A percentile compares a stretch with the other conserved stretches of the same genome.
phyloP scores from a whole-genome alignment of 2,888 invertebrate species.

The Ophion obscuratus region DNA sequence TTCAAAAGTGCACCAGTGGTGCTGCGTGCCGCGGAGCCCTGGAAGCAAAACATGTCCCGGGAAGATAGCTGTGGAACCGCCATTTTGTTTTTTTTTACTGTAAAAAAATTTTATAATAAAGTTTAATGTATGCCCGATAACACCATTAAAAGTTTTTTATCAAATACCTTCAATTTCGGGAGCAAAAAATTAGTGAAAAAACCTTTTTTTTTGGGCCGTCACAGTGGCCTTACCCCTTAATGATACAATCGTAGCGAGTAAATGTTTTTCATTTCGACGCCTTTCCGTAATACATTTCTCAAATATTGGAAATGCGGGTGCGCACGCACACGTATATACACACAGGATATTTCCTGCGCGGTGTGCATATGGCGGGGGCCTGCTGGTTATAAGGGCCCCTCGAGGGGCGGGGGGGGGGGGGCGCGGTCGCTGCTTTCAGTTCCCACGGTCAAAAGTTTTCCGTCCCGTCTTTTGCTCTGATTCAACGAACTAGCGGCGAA shows the following conservation, averaged over 20 bases:
- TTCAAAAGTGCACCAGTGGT: too few species aligned
- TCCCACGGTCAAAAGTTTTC: conserved; percentile 83
- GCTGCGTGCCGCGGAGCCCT: too few species aligned
- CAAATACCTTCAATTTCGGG: too few species aligned
- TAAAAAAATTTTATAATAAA: too few species aligned
- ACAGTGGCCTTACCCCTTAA: too few species aligned
- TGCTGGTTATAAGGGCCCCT: conserved; percentile 69
- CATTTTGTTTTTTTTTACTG: too few species aligned
- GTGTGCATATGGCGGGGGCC: conserved; percentile 81
- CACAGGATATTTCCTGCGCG: conserved; percentile 78
- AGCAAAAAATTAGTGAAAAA: too few species aligned
- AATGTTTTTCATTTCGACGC: neutral
- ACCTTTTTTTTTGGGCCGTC: too few species aligned
- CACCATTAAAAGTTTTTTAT: too few species aligned
- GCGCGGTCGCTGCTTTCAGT: conserved; percentile 69
- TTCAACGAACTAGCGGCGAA: conserved; percentile 46
- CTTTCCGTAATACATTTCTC: neutral
- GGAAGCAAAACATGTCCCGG: too few species aligned
- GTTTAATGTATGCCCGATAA: too few species aligned
- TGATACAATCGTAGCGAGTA: neutral
- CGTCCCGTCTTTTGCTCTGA: conserved; percentile 63
- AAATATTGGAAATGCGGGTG: neutral
- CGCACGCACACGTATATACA: conserved; percentile 34
- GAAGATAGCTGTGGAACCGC: too few species aligned
- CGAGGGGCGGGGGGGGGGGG: conserved; percentile 63